A percentile compares a stretch with the other conserved stretches of the same genome.
Conservation (phyloP, 2,113 vertebrate species). For the Grallaria varia region DNA sequence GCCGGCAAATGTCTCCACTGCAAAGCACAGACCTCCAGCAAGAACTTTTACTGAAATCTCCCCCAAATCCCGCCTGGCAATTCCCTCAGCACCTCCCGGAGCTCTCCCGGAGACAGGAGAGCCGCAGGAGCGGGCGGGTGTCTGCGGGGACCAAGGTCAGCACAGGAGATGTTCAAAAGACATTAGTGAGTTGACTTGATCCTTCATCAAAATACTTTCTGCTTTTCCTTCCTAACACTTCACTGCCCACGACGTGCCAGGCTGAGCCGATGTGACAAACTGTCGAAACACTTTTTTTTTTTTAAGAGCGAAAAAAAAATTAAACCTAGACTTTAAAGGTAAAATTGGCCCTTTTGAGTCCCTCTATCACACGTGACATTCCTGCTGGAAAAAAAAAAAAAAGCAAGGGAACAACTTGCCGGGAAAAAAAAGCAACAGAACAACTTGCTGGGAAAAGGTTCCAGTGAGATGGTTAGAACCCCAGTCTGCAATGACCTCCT, state of each 20-base stretch:
- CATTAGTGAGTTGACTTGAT: conserved; percentile 28
- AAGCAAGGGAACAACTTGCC: no score
- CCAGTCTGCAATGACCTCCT: not conserved
- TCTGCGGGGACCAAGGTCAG: not conserved
- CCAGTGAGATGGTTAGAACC: not conserved
- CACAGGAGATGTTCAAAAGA: conserved; percentile 22
- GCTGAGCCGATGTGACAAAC: conserved; percentile 66
- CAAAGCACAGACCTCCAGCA: not conserved
- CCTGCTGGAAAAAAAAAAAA: not conserved
- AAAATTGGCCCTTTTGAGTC: not conserved
- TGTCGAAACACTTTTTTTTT: conserved; percentile 65
- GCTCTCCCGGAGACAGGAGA: not conserved
- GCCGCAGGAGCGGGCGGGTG: not conserved
- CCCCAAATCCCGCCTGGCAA: not conserved
- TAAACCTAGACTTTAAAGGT: conserved; percentile 52
- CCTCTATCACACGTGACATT: not conserved
- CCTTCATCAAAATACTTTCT: conserved; percentile 51
- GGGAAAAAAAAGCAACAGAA: no score
- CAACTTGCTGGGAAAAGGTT: not conserved
- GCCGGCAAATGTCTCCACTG: not conserved
- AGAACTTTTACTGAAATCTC: not conserved
- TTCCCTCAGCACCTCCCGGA: not conserved
- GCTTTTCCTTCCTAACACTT: conserved; percentile 53
- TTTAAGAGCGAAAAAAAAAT: conserved; percentile 32
- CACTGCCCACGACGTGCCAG: conserved; percentile 50